Conservation (phyloP, 2,113 vertebrate genomes). For the Atherinomorus stipes region DNA sequence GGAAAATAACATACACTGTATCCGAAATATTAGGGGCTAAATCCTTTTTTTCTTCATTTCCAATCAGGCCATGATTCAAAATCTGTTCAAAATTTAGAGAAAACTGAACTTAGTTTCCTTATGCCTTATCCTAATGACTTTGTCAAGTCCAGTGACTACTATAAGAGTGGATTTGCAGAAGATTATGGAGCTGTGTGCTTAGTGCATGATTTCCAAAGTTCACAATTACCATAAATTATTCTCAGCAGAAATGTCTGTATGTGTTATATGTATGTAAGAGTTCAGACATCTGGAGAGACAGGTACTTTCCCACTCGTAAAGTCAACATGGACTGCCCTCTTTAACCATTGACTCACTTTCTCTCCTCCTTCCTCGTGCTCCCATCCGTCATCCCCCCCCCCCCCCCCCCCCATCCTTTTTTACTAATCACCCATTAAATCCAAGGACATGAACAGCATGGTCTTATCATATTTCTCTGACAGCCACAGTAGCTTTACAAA, state of each 20-base stretch:
- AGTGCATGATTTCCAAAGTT: conserved; percentile 35
- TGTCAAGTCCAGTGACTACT: not conserved
- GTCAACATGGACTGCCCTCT: conserved; percentile 58
- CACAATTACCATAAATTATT: not conserved
- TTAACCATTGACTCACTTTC: conserved; percentile 58
- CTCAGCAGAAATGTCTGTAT: not conserved
- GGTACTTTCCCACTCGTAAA: conserved; percentile 72
- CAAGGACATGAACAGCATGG: conserved; percentile 16
- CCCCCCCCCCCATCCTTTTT: not conserved
- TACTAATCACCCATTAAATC: conserved; percentile 48
- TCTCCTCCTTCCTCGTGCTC: conserved; percentile 22
- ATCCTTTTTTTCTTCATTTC: not conserved
- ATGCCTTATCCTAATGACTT: too few species aligned
- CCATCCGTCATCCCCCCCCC: not conserved
- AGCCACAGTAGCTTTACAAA: conserved; percentile 49
- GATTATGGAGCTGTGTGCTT: conserved; percentile 7
- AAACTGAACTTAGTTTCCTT: too few species aligned
- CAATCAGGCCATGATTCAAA: too few species aligned
- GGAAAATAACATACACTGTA: not conserved
- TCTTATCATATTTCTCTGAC: conserved; percentile 23
- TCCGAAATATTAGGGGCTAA: not conserved
- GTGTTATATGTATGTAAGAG: not conserved
- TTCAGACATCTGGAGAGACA: conserved; percentile 32
- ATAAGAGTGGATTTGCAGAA: not conserved
- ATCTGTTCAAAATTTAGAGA: too few species aligned